Evolutionary conservation across 2,113 vertebrate species (phyloP).

Genomic region (Phalacrocorax aristotelis): DNA sequence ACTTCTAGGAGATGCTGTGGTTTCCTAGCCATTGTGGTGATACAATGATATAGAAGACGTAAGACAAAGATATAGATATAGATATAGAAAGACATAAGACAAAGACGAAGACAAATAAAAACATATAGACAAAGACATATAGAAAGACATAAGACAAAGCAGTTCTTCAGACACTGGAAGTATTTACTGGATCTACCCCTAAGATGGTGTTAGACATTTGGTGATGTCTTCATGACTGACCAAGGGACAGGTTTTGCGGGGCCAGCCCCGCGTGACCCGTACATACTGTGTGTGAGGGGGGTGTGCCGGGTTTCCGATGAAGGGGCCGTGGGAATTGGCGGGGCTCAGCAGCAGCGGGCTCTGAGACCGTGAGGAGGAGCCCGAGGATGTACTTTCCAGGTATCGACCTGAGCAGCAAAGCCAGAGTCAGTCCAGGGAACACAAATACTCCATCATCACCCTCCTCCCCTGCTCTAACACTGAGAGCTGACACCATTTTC

Average conservation of each 20-base stretch:
- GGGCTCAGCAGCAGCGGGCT: conserved; percentile 87
- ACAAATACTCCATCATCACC: neutral
- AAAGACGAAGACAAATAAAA: too few species aligned
- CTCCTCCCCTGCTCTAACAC: neutral
- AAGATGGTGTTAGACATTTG: fast-evolving
- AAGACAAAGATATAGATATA: too few species aligned
- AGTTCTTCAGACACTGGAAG: neutral
- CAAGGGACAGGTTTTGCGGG: neutral
- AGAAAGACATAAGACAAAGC: too few species aligned
- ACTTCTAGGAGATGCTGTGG: neutral
- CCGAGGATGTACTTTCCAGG: conserved; percentile 87
- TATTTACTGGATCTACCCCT: neutral
- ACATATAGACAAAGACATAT: too few species aligned
- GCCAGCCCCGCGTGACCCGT: fast-evolving
- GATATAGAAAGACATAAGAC: too few species aligned
- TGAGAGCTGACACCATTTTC: neutral
- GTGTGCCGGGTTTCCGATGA: conserved; percentile 63
- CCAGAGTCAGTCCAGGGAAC: neutral
- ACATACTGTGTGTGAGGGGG: conserved; percentile 72
- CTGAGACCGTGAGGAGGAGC: conserved; percentile 88
- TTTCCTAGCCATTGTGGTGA: neutral
- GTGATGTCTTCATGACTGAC: neutral
- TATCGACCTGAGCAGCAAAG: conserved; percentile 74
- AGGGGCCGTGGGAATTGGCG: conserved; percentile 75
- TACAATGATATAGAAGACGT: neutral